Evolutionary conservation across 1,140 invertebrate species (phyloP).

Genomic region (Heterodera carotae): DNA sequence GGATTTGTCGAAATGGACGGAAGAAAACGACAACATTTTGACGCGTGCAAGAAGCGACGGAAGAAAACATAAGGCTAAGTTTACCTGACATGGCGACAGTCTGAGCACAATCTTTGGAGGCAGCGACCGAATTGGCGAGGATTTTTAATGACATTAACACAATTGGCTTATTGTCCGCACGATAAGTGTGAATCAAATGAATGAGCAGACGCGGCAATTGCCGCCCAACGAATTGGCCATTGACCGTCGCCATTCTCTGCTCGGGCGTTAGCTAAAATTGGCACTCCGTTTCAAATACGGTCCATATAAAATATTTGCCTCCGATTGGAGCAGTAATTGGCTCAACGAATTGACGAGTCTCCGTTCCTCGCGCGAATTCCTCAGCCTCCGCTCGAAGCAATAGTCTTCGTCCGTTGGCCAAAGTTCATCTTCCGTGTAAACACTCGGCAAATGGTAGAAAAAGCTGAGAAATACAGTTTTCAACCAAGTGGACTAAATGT

Average conservation of each 20-base stretch:
- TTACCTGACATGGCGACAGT: conserved; percentile 28
- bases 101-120: conserved; percentile 36
- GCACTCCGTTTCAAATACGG: neutral
- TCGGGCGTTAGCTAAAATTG: neutral
- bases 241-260: neutral
- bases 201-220: conserved; percentile 31
- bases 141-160: conserved; percentile 41
- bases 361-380: conserved; percentile 33
- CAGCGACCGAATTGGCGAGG: conserved; percentile 41
- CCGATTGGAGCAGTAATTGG: conserved; percentile 37
- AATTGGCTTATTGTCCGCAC: conserved; percentile 38
- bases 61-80: neutral
- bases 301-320: conserved; percentile 13
- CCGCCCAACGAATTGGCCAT: conserved; percentile 37
- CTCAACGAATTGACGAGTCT: conserved; percentile 31
- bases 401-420: conserved; percentile 34
- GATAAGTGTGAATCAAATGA: conserved; percentile 38
- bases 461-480: neutral
- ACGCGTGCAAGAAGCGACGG: too few relatives aligned
- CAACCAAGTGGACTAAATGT: conserved; percentile 7
- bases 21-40: too few relatives aligned
- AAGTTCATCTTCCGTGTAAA: conserved; percentile 51
- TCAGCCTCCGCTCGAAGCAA: conserved; percentile 17
- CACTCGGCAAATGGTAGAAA: conserved; percentile 27
- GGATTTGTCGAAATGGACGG: too few relatives aligned